These are phyloP conservation scores for Acanthosepion pharaonis DNA, from an alignment of 2,888 invertebrate genomes.

Conservation along the genomic window DNA sequence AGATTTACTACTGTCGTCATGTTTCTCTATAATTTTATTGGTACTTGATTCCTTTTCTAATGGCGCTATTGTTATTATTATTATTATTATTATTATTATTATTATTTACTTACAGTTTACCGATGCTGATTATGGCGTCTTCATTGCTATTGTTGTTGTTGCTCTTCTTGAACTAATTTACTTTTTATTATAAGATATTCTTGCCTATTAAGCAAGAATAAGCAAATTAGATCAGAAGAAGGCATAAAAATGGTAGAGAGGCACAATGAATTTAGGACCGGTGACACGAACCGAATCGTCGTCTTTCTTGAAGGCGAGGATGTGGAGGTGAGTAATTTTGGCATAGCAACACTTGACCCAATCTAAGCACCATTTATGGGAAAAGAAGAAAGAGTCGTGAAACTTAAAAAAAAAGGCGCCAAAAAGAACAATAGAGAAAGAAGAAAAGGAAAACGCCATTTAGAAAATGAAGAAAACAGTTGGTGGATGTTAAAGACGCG, in stretches of 20 bases:
- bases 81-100: not conserved
- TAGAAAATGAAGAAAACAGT: not conserved
- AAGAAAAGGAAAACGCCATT: not conserved
- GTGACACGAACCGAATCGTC: not conserved
- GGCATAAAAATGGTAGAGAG: not conserved
- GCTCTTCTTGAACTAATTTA: too few relatives aligned
- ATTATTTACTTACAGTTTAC: not conserved
- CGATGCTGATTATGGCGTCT: not conserved
- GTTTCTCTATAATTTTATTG: not conserved
- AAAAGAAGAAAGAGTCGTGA: not conserved
- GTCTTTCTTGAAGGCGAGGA: not conserved
- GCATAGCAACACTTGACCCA: conserved; percentile 22
- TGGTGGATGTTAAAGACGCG: not conserved
- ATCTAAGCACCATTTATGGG: not conserved
- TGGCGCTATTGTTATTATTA: not conserved
- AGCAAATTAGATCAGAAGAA: not conserved
- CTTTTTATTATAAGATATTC: not conserved
- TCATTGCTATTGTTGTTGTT: too few relatives aligned
- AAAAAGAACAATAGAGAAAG: not conserved
- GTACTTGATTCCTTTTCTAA: not conserved
- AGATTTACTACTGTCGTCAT: not conserved
- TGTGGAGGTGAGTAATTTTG: not conserved
- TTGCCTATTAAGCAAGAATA: not conserved
- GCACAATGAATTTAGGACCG: not conserved
- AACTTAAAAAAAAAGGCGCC: not conserved